phyloP scores from a whole-genome alignment of 2,888 invertebrate genomes.

The Diaprepes abbreviatus region DNA sequence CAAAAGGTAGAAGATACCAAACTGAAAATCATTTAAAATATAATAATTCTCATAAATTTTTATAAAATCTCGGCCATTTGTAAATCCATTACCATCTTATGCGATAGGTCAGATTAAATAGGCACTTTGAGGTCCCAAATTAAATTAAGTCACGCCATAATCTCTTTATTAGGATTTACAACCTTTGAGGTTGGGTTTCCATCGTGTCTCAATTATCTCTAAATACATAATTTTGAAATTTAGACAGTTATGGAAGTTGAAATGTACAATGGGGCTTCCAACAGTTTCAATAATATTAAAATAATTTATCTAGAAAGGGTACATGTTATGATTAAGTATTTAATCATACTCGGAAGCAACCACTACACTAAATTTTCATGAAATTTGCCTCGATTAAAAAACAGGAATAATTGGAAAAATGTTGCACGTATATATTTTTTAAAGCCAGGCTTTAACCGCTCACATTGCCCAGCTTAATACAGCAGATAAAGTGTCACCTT shows the following conservation, averaged over 20 bases:
- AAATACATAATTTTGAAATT: conserved; percentile 13
- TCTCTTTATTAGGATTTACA: conserved; percentile 28
- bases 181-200: conserved; percentile 25
- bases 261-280: background rate
- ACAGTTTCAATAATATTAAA: too few species aligned
- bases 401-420: too few species aligned
- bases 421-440: background rate
- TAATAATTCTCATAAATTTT: background rate
- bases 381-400: too few species aligned
- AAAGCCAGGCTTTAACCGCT: background rate
- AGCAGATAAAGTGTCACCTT: conserved; percentile 11
- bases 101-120: conserved; percentile 15
- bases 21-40: too few species aligned
- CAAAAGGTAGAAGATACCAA: too few species aligned
- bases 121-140: conserved; percentile 22
- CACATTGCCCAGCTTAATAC: conserved; percentile 5
- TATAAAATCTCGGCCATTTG: conserved; percentile 3
- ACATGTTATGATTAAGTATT: too few species aligned
- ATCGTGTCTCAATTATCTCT: conserved; percentile 27
- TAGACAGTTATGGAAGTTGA: conserved; percentile 2
- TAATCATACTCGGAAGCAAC: too few species aligned
- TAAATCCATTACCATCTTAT: conserved; percentile 8
- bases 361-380: too few species aligned
- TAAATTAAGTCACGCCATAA: conserved; percentile 28
- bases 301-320: too few species aligned